Conservation (phyloP, 2,797 vertebrate species). For the Protonibea diacanthus region DNA sequence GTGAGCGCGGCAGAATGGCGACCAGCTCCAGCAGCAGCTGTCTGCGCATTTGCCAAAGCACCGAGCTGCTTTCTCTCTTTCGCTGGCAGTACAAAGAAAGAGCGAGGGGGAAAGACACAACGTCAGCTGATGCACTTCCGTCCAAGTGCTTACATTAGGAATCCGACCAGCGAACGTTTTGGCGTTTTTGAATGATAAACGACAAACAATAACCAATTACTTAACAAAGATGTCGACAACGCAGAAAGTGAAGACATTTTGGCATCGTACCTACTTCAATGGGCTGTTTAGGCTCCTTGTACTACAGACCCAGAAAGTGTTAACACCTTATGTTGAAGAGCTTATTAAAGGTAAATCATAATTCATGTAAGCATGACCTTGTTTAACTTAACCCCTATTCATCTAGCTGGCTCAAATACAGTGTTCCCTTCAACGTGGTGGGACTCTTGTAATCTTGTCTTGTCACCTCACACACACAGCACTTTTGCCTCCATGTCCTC, state of each 20-base stretch:
- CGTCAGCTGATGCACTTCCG: not conserved
- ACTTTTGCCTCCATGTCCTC: too few species aligned
- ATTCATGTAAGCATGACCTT: not conserved
- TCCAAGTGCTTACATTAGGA: not conserved
- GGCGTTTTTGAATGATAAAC: not conserved
- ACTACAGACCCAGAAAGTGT: not conserved
- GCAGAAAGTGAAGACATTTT: not conserved
- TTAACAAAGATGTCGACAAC: not conserved
- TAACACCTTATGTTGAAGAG: not conserved
- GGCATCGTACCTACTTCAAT: not conserved
- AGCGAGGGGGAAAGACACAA: not conserved
- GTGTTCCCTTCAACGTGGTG: not conserved
- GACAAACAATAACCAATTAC: not conserved
- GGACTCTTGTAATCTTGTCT: not conserved
- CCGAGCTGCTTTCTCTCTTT: slow-evolving; percentile 95
- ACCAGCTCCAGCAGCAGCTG: slow-evolving; percentile 97
- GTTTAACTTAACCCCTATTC: not conserved
- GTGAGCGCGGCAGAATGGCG: slow-evolving; percentile 94
- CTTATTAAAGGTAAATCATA: slow-evolving; percentile 4
- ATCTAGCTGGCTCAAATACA: not conserved
- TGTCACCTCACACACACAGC: not conserved
- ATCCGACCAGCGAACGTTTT: not conserved
- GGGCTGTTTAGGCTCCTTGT: not conserved
- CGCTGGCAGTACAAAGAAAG: slow-evolving; percentile 81
- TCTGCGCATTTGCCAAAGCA: slow-evolving; percentile 98